Conservation (phyloP, 2,797 vertebrate species). For the Sus cebifrons region DNA sequence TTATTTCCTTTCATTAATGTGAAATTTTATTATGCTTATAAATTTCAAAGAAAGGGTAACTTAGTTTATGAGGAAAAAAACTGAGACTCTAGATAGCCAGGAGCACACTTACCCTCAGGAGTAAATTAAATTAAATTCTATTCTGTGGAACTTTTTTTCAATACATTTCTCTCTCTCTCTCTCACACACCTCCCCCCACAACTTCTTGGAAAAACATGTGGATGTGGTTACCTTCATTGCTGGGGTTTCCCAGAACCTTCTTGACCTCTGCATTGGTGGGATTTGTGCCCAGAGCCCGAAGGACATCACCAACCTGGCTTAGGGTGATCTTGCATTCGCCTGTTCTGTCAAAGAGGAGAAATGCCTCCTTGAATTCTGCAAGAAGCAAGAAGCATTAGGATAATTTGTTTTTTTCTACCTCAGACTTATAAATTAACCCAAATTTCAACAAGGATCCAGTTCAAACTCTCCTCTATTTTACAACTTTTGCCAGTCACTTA, state of each 20-base stretch:
- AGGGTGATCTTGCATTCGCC: conserved; percentile 96
- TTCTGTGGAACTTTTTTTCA: background rate
- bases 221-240: conserved; percentile 93
- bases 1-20: conserved; percentile 11
- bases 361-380: conserved; percentile 99
- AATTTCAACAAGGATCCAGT: background rate
- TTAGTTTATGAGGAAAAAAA: conserved; percentile 22
- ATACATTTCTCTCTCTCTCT: background rate
- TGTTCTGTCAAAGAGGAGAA: conserved; percentile 99
- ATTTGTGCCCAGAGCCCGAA: conserved; percentile 98
- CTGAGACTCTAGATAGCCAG: background rate
- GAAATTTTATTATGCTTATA: conserved; percentile 31
- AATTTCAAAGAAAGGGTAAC: conserved; percentile 42
- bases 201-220: background rate
- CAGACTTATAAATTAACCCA: background rate
- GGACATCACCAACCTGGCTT: conserved; percentile 97
- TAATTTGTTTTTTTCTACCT: background rate
- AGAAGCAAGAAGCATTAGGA: conserved; percentile 72
- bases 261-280: conserved; percentile 96
- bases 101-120: background rate
- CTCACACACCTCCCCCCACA: background rate
- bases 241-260: conserved; percentile 95
- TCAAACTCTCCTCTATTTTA: conserved; percentile 26
- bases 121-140: conserved; percentile 3
- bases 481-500: background rate